Percentiles rank a stretch among this genome's conserved stretches.
Conservation (phyloP, 1,140 invertebrate genomes). For the Drosophila arizonae region DNA sequence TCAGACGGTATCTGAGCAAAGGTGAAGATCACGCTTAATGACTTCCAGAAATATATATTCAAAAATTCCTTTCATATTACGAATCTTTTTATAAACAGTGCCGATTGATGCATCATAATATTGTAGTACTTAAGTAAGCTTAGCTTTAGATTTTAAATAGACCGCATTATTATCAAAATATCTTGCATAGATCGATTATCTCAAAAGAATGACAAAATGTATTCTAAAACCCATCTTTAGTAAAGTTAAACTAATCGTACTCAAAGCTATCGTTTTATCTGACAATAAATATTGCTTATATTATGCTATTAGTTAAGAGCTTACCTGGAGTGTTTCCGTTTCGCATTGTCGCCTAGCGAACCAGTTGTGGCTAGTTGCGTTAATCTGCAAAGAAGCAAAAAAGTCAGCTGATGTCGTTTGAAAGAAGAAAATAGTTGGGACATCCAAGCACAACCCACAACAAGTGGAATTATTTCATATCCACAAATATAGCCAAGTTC, state of each 20-base stretch:
- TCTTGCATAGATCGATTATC: no score
- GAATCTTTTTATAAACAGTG: not conserved
- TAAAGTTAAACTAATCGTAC: not conserved
- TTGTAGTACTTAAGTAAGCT: not conserved
- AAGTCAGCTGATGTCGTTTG: not conserved
- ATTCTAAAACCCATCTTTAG: not conserved
- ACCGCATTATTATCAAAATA: not conserved
- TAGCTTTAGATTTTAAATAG: not conserved
- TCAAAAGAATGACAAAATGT: no score
- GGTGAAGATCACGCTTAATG: not conserved
- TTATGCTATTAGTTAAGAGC: not conserved
- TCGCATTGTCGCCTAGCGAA: constrained; percentile 52
- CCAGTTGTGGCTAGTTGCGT: constrained; percentile 53
- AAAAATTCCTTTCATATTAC: constrained; percentile 10
- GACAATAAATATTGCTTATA: no score
- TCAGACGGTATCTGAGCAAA: not conserved
- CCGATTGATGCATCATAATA: not conserved
- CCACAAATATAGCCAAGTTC: not conserved
- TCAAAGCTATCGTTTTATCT: no score
- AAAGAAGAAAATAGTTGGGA: not conserved
- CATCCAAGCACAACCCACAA: no score
- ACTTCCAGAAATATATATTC: not conserved
- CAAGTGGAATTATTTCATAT: not conserved
- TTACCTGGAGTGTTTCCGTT: constrained; percentile 56
- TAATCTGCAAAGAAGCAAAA: constrained; percentile 39